Evolutionary conservation across 2,888 invertebrate species (phyloP).

Genomic region (Ischnus inquisitorius): DNA sequence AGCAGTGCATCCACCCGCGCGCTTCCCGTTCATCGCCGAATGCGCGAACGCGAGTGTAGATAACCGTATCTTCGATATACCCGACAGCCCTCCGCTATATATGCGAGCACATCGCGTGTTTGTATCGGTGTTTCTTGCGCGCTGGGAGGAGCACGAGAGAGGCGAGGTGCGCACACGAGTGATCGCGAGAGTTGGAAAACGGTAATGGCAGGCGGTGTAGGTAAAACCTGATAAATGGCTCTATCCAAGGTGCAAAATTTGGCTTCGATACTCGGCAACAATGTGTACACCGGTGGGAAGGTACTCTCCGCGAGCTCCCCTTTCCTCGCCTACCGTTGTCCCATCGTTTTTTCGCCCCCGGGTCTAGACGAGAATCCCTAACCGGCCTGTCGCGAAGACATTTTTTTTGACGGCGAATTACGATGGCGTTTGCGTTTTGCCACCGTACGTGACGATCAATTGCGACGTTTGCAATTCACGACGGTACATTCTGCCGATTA

Average conservation of each 20-base stretch:
- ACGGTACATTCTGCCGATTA: neutral
- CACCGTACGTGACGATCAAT: conserved; percentile 23
- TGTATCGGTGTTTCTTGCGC: conserved; percentile 35
- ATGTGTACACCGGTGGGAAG: conserved; percentile 80
- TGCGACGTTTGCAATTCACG: conserved; percentile 54
- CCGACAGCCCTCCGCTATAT: neutral
- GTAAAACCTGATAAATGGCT: conserved; percentile 79
- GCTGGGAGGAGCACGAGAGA: conserved; percentile 67
- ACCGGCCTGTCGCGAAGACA: neutral
- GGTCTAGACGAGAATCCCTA: neutral
- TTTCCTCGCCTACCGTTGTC: neutral
- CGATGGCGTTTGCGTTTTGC: neutral
- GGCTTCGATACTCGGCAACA: conserved; percentile 80
- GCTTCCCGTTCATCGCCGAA: conserved; percentile 16
- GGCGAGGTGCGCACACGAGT: conserved; percentile 34
- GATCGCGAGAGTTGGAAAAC: conserved; percentile 59
- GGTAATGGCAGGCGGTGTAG: conserved; percentile 80
- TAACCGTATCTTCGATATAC: neutral
- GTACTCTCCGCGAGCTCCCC: conserved; percentile 69
- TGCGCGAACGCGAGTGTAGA: neutral
- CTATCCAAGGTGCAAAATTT: conserved; percentile 82
- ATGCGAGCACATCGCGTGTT: neutral
- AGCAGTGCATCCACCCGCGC: conserved; percentile 6
- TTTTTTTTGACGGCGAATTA: neutral
- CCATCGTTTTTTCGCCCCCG: neutral